phyloP scores from a whole-genome alignment of 2,113 vertebrate species.

The Falco punctatus region DNA sequence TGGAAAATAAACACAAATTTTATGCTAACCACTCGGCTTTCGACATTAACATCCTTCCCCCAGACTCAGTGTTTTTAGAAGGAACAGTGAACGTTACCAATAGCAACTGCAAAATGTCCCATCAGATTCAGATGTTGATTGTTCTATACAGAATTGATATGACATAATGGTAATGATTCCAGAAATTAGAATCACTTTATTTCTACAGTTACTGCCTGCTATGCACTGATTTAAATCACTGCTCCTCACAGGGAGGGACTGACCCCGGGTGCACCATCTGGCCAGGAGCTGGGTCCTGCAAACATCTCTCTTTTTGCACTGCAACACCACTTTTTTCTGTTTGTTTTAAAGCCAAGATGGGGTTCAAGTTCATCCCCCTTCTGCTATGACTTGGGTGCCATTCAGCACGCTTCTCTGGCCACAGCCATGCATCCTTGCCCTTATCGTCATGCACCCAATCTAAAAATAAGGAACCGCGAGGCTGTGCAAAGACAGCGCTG shows the following conservation, averaged over 20 bases:
- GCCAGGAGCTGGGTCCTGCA: neutral
- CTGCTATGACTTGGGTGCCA: neutral
- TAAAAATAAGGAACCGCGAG: neutral
- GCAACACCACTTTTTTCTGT: neutral
- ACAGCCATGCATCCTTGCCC: neutral
- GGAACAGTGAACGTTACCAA: constrained; percentile 57
- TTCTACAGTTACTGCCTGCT: neutral
- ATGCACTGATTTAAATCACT: neutral
- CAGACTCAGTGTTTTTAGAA: constrained; percentile 27
- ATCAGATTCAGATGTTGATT: constrained; percentile 46
- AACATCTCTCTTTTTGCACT: neutral
- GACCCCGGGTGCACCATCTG: constrained; percentile 29
- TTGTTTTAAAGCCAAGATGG: neutral
- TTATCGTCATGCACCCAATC: neutral
- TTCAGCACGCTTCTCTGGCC: neutral
- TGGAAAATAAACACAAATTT: neutral
- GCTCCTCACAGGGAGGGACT: neutral
- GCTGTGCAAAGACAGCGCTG: neutral
- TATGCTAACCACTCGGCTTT: neutral
- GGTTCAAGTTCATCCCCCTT: neutral
- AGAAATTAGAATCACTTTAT: constrained; percentile 41
- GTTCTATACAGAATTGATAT: constrained; percentile 25
- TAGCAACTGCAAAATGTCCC: constrained; percentile 64
- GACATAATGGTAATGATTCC: constrained; percentile 39
- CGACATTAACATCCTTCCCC: constrained; percentile 16